Base-by-base conservation (phyloP, 2,113 vertebrate genomes). In the Dryoscopus gambensis region DNA sequence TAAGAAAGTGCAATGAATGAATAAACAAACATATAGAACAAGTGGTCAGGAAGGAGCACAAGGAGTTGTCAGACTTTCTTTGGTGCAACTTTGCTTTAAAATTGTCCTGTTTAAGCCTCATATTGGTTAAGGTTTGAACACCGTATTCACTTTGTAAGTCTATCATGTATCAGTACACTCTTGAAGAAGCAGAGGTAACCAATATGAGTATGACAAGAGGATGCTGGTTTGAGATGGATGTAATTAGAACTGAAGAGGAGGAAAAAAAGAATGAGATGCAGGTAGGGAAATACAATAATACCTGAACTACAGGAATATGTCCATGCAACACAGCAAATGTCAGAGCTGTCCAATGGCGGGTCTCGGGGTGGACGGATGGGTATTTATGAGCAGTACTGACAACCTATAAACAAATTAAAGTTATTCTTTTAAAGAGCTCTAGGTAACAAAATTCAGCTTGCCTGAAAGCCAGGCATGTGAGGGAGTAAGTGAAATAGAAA, bases 241-340 rank as follows among this genome's bases (percentile, higher is more conserved):
- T 59, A 93, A 95, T 71, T 28, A 91, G 89, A 95, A 97, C 82
- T 91, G 76, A 97, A 94, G 90, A 97, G 96, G 97, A 95, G 49
- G 5, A 24, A 55, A 75, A 85, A 96, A 95, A 94, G 83, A 84
- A 96, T 98, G 96, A 95, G 97, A 95, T 97, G 97, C 97, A 97
- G 97, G 90, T 92, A 97, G 97, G 97, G 97, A 97, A 98, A 97
- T 97, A 96, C 94, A 79, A 94, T 97, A 98, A 98, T 98, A 99
- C 99, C 99, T 99, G 99, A 98, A 99, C 99, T 98, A 99, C 99
- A 97, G 99, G 99, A 98, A 99, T 99, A 98, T 99, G 99, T 98
- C 99, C 99, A 97, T 99, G 99, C 95, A 99, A 99, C 98, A 99
- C 99, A 96, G 99, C 99, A 97, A 99, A 99, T 97, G 99, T 99